phyloP scores from a whole-genome alignment of 2,113 vertebrate genomes.

The Tautogolabrus adspersus region DNA sequence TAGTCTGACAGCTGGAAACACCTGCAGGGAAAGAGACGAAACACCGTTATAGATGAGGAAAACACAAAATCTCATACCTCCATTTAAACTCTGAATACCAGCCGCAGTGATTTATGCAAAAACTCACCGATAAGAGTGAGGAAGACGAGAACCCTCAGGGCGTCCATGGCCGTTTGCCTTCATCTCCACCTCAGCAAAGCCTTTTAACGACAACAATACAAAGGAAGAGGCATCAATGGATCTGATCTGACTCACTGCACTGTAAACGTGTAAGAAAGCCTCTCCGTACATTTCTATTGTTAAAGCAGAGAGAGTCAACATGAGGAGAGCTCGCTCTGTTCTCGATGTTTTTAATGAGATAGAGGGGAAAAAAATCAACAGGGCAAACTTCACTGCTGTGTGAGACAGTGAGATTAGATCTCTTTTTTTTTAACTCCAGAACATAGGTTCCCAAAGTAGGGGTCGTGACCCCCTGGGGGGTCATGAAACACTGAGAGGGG shows the following conservation, averaged over 20 bases:
- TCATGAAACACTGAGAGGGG: no score
- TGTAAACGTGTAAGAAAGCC: neutral
- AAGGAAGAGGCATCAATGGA: neutral
- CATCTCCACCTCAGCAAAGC: accelerated
- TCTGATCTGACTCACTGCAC: neutral
- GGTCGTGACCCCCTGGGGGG: no score
- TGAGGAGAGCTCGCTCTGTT: neutral
- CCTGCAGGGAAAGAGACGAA: neutral
- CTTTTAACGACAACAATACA: slow-evolving; percentile 20
- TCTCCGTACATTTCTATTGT: neutral
- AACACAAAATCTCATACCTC: no score
- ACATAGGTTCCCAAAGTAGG: no score
- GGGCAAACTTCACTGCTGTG: no score
- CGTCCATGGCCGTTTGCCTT: slow-evolving; percentile 36
- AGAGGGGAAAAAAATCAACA: no score
- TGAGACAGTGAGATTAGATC: no score
- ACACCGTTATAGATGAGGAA: no score
- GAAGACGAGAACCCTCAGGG: neutral
- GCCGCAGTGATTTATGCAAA: neutral
- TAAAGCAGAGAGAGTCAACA: slow-evolving; percentile 39
- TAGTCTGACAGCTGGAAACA: slow-evolving; percentile 7
- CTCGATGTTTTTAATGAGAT: no score
- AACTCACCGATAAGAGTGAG: slow-evolving; percentile 44
- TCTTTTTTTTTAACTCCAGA: no score
- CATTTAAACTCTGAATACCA: neutral